A percentile compares a stretch with the other conserved stretches of the same genome.
Evolutionary conservation across 2,888 invertebrate species (phyloP).

Genomic region (Eupithecia dodoneata): DNA sequence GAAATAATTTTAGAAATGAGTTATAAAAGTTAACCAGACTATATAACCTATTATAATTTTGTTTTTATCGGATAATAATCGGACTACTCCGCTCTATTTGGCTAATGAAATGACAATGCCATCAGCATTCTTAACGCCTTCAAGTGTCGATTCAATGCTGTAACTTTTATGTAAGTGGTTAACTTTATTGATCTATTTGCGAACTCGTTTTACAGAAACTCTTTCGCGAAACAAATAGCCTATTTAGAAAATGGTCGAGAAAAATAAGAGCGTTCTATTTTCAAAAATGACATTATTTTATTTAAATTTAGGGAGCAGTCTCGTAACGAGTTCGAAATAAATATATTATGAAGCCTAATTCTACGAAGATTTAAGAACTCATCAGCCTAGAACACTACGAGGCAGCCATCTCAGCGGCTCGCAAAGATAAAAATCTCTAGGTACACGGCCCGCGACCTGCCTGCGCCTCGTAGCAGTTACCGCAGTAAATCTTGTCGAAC

Average conservation of each 20-base stretch:
- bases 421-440: too few relatives aligned
- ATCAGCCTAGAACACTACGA: too few relatives aligned
- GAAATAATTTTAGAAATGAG: neutral
- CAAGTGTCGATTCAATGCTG: slow-evolving; percentile 31
- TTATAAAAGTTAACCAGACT: neutral
- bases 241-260: neutral
- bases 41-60: neutral
- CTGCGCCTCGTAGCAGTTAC: slow-evolving; percentile 99
- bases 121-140: slow-evolving; percentile 35
- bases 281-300: neutral
- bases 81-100: slow-evolving; percentile 14
- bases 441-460: too few relatives aligned
- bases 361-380: too few relatives aligned
- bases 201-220: neutral
- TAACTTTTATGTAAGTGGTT: neutral
- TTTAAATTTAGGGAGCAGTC: neutral
- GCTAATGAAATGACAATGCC: slow-evolving; percentile 30
- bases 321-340: too few relatives aligned
- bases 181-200: slow-evolving; percentile 13
- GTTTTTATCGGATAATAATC: slow-evolving; percentile 3
- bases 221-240: neutral
- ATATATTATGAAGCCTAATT: too few relatives aligned
- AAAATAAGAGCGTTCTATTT: neutral
- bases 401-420: too few relatives aligned
- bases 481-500: slow-evolving; percentile 99